A percentile compares a stretch with the other conserved stretches of the same genome.
phyloP scores from a whole-genome alignment of 2,113 vertebrate species.

The Caranx melampygus region DNA sequence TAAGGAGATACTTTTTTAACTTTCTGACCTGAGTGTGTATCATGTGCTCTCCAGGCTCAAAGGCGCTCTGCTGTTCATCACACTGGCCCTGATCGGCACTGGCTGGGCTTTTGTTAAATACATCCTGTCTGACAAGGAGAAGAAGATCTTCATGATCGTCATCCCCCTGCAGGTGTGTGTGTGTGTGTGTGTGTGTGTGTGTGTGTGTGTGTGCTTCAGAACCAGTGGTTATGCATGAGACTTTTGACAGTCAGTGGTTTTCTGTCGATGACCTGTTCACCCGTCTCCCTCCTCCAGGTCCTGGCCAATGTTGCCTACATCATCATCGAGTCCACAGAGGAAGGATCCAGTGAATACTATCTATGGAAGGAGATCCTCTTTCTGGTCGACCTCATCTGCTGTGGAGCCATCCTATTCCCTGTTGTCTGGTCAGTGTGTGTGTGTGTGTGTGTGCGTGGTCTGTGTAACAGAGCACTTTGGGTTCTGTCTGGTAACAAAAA shows the following conservation, averaged over 20 bases:
- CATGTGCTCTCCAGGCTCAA: slow-evolving; percentile 82
- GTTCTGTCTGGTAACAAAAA: too few relatives aligned
- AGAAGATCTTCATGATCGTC: slow-evolving; percentile 91
- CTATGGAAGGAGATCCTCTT: slow-evolving; percentile 90
- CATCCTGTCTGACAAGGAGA: slow-evolving; percentile 90
- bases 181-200: too few relatives aligned
- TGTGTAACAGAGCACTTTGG: neutral
- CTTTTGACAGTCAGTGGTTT: neutral
- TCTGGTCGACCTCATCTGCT: slow-evolving; percentile 89
- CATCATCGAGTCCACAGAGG: slow-evolving; percentile 88
- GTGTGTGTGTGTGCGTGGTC: slow-evolving; percentile 33
- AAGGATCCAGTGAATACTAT: slow-evolving; percentile 86
- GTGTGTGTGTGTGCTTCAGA: slow-evolving; percentile 15
- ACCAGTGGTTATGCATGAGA: neutral
- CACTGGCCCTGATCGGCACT: slow-evolving; percentile 88
- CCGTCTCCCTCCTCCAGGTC: slow-evolving; percentile 75
- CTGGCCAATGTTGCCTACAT: slow-evolving; percentile 89
- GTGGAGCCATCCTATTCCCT: slow-evolving; percentile 88
- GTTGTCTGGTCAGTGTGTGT: slow-evolving; percentile 86
- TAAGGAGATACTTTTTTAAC: neutral
- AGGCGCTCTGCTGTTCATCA: slow-evolving; percentile 90
- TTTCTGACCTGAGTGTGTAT: neutral
- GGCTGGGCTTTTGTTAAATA: slow-evolving; percentile 91
- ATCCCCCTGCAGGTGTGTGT: slow-evolving; percentile 87
- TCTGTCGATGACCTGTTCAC: neutral